Evolutionary conservation across 2,888 invertebrate species (phyloP), one percentile per base, ranked within the genome.

Genomic region (Epicampocera succincta): DNA sequence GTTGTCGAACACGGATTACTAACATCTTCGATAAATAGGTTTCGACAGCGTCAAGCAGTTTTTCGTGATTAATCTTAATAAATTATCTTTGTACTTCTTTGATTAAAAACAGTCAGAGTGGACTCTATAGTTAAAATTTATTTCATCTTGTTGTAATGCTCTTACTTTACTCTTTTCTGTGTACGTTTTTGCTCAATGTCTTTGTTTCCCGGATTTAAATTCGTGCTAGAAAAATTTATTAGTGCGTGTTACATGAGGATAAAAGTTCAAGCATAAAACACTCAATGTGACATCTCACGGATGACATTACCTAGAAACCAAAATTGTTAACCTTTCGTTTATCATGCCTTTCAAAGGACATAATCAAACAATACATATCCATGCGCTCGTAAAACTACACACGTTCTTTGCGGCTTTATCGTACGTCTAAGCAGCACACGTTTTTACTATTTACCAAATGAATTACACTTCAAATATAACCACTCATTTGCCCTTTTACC

Each of bases 221-320:
- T 68, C 38, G 42, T 77, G 69, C 42, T 46, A 52, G 11, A 60
- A 66, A 87, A 87, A 89, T 89, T 88, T 89, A 89, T 89, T 84
- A 85, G 84, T 84, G 85, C 88, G 84, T 83, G 85, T 83, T 83
- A 79, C 63, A 56, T 60, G 74, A 72, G 81, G 80, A 75, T 79
- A 79, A 84, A 83, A 84, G 82, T 84, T 84, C 81, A 81, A 76
- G 66, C 80, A 85, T 84, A 83, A 84, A 85, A 83, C 74, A 81
- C 65, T 82, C 75, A 81, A 81, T 75, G 65, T 85, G 85, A 84
- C 84, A 83, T 78, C 60, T 82, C 76, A 81, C 73, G 66, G 52
- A 78, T 82, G 82, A 75, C 78, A 82, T 78, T 82, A 74, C 63
- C 78, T 78, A 44, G 87, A 86, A 86, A 87, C 87, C 86, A 85